phyloP scores from a whole-genome alignment of 2,113 vertebrate genomes.

The Coracopsis vasa region DNA sequence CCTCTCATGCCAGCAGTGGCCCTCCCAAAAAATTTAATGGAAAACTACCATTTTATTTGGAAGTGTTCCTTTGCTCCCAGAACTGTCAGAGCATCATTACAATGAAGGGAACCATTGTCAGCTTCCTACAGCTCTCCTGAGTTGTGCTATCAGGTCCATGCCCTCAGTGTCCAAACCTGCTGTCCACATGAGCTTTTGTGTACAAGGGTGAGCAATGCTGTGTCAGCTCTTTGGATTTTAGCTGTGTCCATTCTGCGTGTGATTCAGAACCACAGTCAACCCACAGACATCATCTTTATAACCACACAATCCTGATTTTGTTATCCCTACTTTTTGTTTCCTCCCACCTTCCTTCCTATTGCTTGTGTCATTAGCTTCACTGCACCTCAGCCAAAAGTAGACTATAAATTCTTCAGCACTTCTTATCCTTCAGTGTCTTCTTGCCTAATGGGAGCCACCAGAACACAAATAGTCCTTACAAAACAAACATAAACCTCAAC shows the following conservation, averaged over 20 bases:
- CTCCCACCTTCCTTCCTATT: constrained; percentile 27
- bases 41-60: neutral
- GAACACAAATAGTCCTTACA: neutral
- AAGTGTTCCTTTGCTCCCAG: neutral
- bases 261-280: constrained; percentile 33
- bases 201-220: neutral
- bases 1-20: neutral
- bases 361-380: neutral
- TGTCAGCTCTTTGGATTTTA: constrained; percentile 35
- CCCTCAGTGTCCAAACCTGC: neutral
- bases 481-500: neutral
- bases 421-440: neutral
- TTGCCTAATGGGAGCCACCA: neutral
- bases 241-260: neutral
- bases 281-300: neutral
- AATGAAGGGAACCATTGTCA: neutral
- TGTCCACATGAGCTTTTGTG: neutral
- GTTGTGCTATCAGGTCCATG: neutral
- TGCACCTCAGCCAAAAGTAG: neutral
- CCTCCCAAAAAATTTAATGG: neutral
- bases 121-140: neutral
- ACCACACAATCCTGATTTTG: constrained; percentile 3
- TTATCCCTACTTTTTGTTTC: neutral
- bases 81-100: neutral
- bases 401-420: neutral